Percentiles rank a stretch among this genome's conserved stretches.
These are phyloP conservation scores for Brienomyrus longianalis DNA, from an alignment of 2,113 vertebrate species.

Conservation along the genomic window DNA sequence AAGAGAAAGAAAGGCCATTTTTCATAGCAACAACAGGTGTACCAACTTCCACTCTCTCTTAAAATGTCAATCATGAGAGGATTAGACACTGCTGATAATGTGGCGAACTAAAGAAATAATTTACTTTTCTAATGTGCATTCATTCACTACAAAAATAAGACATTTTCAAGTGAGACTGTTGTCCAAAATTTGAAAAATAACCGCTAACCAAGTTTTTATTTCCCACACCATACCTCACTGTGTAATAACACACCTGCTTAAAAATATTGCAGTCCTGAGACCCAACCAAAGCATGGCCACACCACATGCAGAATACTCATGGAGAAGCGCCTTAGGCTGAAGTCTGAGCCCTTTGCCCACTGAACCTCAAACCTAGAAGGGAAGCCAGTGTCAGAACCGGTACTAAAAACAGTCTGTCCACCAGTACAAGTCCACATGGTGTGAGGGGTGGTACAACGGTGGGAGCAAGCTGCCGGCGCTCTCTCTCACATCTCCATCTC, in stretches of 20 bases:
- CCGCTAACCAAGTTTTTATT: background rate
- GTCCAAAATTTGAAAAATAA: background rate
- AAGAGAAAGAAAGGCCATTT: background rate
- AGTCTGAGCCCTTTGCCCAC: conserved; percentile 19
- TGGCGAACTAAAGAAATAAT: background rate
- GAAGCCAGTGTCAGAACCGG: conserved; percentile 81
- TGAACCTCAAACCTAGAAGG: conserved; percentile 34
- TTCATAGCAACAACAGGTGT: background rate
- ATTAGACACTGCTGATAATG: background rate
- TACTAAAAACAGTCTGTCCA: conserved; percentile 47
- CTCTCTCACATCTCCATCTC: conserved; percentile 83
- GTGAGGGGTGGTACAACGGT: conserved; percentile 32
- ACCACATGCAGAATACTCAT: background rate
- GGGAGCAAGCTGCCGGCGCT: conserved; percentile 36
- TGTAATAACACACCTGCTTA: background rate
- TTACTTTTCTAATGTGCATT: background rate
- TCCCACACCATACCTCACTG: background rate
- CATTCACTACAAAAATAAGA: background rate
- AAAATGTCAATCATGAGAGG: background rate
- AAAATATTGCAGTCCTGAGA: background rate
- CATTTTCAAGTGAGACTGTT: background rate
- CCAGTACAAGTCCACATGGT: conserved; percentile 52
- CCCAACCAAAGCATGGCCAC: background rate
- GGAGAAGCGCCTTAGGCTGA: background rate
- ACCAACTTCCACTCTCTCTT: background rate